Evolutionary conservation across 2,888 invertebrate species (phyloP).

Genomic region (Stenchaetothrips biformis): DNA sequence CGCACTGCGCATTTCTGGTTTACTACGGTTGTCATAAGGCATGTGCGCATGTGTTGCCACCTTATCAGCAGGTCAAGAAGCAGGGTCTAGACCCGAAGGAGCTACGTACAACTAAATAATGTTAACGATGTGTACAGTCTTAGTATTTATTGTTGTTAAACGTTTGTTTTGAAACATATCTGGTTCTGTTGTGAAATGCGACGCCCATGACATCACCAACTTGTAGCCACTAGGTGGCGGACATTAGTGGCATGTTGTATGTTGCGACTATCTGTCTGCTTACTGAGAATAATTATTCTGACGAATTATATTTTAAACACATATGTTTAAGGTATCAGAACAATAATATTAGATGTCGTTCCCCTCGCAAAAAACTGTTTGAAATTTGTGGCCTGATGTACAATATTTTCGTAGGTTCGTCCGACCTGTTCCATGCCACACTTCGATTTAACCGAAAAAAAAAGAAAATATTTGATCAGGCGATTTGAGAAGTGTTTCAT

Average conservation of each 20-base stretch:
- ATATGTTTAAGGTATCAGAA: slow-evolving; percentile 22
- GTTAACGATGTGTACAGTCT: slow-evolving; percentile 8
- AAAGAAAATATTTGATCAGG: not conserved
- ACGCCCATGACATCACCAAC: not conserved
- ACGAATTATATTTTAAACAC: slow-evolving; percentile 16
- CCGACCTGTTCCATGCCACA: not conserved
- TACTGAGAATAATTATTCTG: not conserved
- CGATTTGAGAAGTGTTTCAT: too few species aligned
- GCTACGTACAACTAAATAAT: not conserved
- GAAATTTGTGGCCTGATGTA: slow-evolving; percentile 22
- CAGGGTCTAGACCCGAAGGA: not conserved
- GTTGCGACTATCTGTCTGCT: not conserved
- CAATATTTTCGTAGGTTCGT: slow-evolving; percentile 19
- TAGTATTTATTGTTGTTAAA: slow-evolving; percentile 22
- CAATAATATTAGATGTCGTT: slow-evolving; percentile 15
- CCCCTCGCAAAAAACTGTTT: not conserved
- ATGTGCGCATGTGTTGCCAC: slow-evolving; percentile 2
- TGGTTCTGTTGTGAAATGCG: not conserved
- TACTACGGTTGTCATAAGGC: not conserved
- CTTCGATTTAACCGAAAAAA: not conserved
- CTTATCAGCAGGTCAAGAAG: not conserved
- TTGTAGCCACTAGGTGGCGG: not conserved
- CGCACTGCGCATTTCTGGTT: not conserved
- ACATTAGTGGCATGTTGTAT: not conserved
- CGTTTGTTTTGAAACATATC: slow-evolving; percentile 1